A percentile compares a stretch with the other conserved stretches of the same genome.
These are phyloP conservation scores for Ceramica pisi DNA, from an alignment of 2,888 invertebrate genomes.

Conservation along the genomic window DNA sequence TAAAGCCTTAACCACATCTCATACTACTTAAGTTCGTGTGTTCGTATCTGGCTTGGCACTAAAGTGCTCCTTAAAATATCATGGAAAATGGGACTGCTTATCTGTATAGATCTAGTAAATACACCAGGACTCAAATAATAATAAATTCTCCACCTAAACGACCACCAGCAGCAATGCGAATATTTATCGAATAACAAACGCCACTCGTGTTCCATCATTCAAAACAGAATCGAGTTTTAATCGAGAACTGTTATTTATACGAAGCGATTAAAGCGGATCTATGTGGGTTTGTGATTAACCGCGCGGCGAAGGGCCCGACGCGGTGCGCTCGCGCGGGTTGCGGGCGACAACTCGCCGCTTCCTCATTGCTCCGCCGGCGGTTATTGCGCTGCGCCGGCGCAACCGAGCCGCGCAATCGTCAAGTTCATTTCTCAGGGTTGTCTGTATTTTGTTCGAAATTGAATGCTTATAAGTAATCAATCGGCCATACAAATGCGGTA, in stretches of 20 bases:
- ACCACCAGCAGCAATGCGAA: slow-evolving; percentile 48
- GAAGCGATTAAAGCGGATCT: slow-evolving; percentile 74
- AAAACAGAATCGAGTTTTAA: slow-evolving; percentile 70
- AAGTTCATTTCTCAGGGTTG: slow-evolving; percentile 70
- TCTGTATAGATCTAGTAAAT: background rate
- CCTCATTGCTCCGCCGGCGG: slow-evolving; percentile 81
- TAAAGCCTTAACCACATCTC: background rate
- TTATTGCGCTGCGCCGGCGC: slow-evolving; percentile 69
- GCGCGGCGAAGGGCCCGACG: slow-evolving; percentile 63
- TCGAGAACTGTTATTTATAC: slow-evolving; percentile 74
- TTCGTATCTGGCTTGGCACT: no score
- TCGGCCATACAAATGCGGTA: slow-evolving; percentile 55
- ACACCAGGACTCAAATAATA: background rate
- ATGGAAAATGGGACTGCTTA: background rate
- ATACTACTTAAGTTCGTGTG: background rate
- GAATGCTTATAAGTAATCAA: slow-evolving; percentile 57
- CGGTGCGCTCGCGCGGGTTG: slow-evolving; percentile 72
- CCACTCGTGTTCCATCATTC: slow-evolving; percentile 66
- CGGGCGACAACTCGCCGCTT: slow-evolving; percentile 81
- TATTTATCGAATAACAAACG: slow-evolving; percentile 53
- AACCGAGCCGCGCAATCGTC: slow-evolving; percentile 65
- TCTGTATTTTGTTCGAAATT: slow-evolving; percentile 57
- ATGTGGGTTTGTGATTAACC: slow-evolving; percentile 75
- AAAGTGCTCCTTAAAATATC: background rate
- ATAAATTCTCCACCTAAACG: slow-evolving; percentile 28